A percentile compares a stretch with the other conserved stretches of the same genome.
These are phyloP conservation scores for Nesoenas mayeri DNA, from an alignment of 2,113 vertebrate genomes.

Conservation along the genomic window DNA sequence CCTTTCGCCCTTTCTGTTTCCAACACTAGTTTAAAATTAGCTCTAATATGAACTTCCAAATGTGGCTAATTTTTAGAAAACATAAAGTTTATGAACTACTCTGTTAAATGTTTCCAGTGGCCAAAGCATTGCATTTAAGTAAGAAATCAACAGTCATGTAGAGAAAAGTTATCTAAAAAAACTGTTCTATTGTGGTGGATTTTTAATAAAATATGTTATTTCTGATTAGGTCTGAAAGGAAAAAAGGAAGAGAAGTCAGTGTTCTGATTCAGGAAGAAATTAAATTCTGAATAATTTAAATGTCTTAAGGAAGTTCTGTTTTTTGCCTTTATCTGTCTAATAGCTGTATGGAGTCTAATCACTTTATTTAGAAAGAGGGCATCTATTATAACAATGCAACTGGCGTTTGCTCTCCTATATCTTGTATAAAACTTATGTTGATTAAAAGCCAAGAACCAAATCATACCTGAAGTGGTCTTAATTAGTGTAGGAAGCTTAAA, in stretches of 20 bases:
- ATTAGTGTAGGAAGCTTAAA: neutral
- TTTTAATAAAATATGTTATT: neutral
- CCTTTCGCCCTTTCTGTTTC: neutral
- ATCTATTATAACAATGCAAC: neutral
- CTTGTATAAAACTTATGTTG: neutral
- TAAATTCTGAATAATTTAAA: neutral
- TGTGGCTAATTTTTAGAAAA: neutral
- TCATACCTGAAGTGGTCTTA: neutral
- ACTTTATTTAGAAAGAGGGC: neutral
- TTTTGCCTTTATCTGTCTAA: neutral
- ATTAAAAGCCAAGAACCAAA: neutral
- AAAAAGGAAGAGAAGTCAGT: neutral
- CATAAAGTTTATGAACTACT: neutral
- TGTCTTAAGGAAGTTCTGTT: rapidly evolving
- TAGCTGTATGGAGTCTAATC: neutral
- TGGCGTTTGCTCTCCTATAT: neutral
- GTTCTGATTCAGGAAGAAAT: neutral
- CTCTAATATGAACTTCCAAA: neutral
- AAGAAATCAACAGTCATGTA: neutral
- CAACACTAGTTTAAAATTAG: neutral
- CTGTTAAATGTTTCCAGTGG: neutral
- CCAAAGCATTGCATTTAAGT: neutral
- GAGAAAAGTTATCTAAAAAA: neutral
- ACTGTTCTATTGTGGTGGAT: neutral
- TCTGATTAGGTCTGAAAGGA: neutral